Base-by-base conservation (phyloP, 2,888 invertebrate genomes). In the Cephus runcator region DNA sequence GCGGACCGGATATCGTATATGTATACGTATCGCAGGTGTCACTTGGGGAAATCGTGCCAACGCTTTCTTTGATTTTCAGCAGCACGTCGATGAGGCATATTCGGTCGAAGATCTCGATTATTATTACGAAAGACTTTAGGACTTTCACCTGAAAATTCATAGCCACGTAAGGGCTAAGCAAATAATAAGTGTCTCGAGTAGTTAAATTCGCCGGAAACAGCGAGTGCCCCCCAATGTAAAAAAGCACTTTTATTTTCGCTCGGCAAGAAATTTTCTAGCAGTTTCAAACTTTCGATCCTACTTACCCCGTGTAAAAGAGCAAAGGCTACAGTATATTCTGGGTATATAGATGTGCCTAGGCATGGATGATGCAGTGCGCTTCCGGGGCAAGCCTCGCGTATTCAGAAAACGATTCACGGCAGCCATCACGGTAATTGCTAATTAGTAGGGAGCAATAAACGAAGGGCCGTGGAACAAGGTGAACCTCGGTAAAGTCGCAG, bases 351-450 rank as follows among this genome's bases (percentile, higher is more conserved):
- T 15, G 4, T 15, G 15, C 15, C 15, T 0, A 6, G 40, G 15
- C 6, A 40, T 4, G 23, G 56, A 56, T 23, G 56, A 9, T 56
- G 56, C 56, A 56, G 56, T 23, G 56, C 56, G 23, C 23, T 56
- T 23, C 23, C 23, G 23, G 56, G 56, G 2, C 23, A 23, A 56
- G 23, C 9, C 56, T 56, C 56, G 56, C 23, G 23, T 56, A 56
- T 56, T 56, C 56, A 23, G 56, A 56, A 56, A 56, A 23, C 56
- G 56, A 56, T 56, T 56, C 56, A 40, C 56, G 75, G 73, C 33
- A 75, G 76, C 73, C 33, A 75, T 73, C 76, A 69, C 68, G 75
- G 77, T 79, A 81, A 80, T 79, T 81, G 78, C 81, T 80, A 81
- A 81, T 81, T 81, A 81, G 78, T 78, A 79, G 76, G 79, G 73